phyloP scores from a whole-genome alignment of 2,888 invertebrate species.

The Melanostoma scalare region DNA sequence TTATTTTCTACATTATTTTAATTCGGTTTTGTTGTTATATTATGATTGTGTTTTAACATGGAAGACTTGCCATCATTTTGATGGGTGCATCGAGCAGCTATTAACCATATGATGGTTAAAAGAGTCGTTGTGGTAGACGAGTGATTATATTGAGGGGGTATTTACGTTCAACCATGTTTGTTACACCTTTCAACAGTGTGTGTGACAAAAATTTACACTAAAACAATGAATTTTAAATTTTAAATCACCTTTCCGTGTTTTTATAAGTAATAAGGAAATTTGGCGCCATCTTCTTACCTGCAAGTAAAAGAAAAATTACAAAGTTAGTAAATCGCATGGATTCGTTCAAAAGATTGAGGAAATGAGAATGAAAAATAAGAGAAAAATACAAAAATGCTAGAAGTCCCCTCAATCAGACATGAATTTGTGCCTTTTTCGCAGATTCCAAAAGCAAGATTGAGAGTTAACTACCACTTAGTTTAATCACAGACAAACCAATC shows the following conservation, averaged over 20 bases:
- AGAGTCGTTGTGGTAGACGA: slow-evolving; percentile 11
- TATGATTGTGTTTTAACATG: slow-evolving; percentile 50
- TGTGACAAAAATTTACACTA: slow-evolving; percentile 3
- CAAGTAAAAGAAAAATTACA: not conserved
- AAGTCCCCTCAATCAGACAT: not conserved
- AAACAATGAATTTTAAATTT: too few relatives aligned
- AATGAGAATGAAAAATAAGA: not conserved
- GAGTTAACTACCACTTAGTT: too few relatives aligned
- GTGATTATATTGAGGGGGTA: slow-evolving; percentile 8
- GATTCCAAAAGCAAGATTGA: too few relatives aligned
- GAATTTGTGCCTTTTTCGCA: too few relatives aligned
- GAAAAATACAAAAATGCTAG: not conserved
- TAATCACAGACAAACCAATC: too few relatives aligned
- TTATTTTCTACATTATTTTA: slow-evolving; percentile 25
- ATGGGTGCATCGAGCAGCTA: slow-evolving; percentile 13
- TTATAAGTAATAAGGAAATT: not conserved
- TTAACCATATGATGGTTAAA: slow-evolving; percentile 40
- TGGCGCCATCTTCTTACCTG: slow-evolving; percentile 7
- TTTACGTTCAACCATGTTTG: not conserved
- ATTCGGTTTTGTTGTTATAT: slow-evolving; percentile 1
- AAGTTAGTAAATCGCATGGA: not conserved
- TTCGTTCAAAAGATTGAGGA: not conserved
- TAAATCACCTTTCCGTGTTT: not conserved
- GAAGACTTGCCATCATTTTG: slow-evolving; percentile 31
- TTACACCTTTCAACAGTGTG: not conserved